Evolutionary conservation across 1,140 invertebrate genomes (phyloP).

Genomic region (Drosophila triauraria): DNA sequence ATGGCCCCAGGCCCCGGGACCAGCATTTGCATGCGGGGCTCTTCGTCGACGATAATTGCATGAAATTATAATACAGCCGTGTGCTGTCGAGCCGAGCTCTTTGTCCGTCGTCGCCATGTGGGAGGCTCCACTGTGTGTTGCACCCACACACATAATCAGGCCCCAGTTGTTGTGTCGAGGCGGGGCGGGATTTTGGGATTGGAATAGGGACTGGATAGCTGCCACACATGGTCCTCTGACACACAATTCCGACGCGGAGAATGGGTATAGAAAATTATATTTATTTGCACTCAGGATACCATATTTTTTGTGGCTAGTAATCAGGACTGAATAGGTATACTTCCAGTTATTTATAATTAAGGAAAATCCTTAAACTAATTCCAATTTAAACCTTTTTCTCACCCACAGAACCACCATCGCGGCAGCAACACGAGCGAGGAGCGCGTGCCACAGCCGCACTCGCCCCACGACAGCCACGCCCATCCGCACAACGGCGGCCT

Average conservation of each 20-base stretch:
- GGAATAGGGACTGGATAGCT: too few species aligned
- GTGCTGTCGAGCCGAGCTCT: slow-evolving; percentile 21
- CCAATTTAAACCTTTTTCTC: not conserved
- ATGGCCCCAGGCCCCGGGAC: slow-evolving; percentile 30
- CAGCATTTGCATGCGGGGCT: slow-evolving; percentile 51
- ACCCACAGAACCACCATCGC: slow-evolving; percentile 71
- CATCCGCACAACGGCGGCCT: slow-evolving; percentile 54
- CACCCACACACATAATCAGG: slow-evolving; percentile 47
- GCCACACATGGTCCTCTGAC: slow-evolving; percentile 37
- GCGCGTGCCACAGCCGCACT: slow-evolving; percentile 81
- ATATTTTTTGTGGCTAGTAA: not conserved
- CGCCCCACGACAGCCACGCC: slow-evolving; percentile 69
- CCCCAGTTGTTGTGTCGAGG: slow-evolving; percentile 17
- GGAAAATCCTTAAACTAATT: slow-evolving; percentile 7
- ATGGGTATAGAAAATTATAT: slow-evolving; percentile 24
- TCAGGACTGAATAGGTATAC: not conserved
- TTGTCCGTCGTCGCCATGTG: slow-evolving; percentile 33
- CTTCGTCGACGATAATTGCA: slow-evolving; percentile 76
- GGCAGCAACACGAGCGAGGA: slow-evolving; percentile 78
- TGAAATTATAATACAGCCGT: slow-evolving; percentile 81
- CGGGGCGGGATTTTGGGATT: not conserved
- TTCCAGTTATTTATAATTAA: not conserved
- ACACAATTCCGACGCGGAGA: slow-evolving; percentile 23
- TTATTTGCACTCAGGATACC: slow-evolving; percentile 38
- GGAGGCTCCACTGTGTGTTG: slow-evolving; percentile 52